A percentile compares a stretch with the other conserved stretches of the same genome.
These are phyloP conservation scores for Miniopterus natalensis DNA, from an alignment of 2,113 vertebrate species.

Conservation along the genomic window DNA sequence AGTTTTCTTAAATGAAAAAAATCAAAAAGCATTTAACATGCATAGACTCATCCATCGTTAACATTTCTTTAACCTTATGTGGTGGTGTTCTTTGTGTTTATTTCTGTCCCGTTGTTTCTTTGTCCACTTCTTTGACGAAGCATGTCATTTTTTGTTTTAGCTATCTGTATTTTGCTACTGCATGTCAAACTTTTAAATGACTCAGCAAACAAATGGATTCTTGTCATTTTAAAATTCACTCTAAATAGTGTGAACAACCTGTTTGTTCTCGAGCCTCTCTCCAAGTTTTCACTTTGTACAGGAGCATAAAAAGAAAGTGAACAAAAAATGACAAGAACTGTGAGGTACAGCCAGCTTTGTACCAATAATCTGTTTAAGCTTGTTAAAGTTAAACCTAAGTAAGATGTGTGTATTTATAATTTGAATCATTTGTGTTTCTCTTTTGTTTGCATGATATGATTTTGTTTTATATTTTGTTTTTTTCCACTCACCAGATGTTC, in stretches of 20 bases:
- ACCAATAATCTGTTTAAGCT: slow-evolving; percentile 86
- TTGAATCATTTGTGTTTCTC: slow-evolving; percentile 88
- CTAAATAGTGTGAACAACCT: slow-evolving; percentile 72
- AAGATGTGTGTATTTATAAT: slow-evolving; percentile 88
- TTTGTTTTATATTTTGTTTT: slow-evolving; percentile 92
- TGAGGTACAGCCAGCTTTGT: slow-evolving; percentile 80
- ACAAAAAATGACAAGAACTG: slow-evolving; percentile 88
- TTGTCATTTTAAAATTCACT: slow-evolving; percentile 90
- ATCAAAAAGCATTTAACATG: slow-evolving; percentile 87
- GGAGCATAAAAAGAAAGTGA: slow-evolving; percentile 85
- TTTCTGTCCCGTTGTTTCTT: slow-evolving; percentile 76
- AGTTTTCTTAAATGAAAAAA: slow-evolving; percentile 86
- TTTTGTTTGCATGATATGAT: slow-evolving; percentile 92
- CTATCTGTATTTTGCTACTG: slow-evolving; percentile 86
- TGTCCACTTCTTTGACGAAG: slow-evolving; percentile 88
- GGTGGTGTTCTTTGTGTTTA: slow-evolving; percentile 84
- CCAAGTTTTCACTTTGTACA: slow-evolving; percentile 70
- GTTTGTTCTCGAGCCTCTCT: slow-evolving; percentile 77
- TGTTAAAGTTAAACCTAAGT: slow-evolving; percentile 86
- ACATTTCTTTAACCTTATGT: slow-evolving; percentile 88
- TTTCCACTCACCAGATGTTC: slow-evolving; percentile 96
- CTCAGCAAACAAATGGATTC: slow-evolving; percentile 86
- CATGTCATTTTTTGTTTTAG: slow-evolving; percentile 87
- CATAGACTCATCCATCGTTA: slow-evolving; percentile 86
- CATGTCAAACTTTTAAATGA: slow-evolving; percentile 86